phyloP scores from a whole-genome alignment of 1,140 invertebrate species.

The Zaprionus taronus region DNA sequence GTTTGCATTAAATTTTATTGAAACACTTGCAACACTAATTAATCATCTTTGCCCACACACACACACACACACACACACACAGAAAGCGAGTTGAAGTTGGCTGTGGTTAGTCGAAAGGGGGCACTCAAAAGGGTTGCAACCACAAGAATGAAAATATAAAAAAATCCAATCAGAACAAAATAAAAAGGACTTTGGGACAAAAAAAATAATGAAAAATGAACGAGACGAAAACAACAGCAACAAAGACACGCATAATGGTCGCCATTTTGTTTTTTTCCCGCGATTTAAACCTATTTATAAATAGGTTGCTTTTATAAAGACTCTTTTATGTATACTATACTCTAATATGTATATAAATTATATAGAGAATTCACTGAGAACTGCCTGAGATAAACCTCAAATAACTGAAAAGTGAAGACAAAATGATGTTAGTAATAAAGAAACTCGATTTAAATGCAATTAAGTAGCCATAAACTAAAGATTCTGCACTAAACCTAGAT shows the following conservation, averaged over 20 bases:
- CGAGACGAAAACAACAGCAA: not conserved
- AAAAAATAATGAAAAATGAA: not conserved
- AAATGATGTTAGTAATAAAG: too few species aligned
- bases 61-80: not conserved
- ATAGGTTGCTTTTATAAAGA: too few species aligned
- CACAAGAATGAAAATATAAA: not conserved
- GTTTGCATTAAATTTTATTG: not conserved
- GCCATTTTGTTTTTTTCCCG: not conserved
- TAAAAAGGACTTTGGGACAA: constrained; percentile 1
- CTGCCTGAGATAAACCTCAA: too few species aligned
- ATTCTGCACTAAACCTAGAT: too few species aligned
- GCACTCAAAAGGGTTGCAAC: not conserved
- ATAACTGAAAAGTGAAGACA: too few species aligned
- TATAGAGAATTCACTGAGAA: too few species aligned
- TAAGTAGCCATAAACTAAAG: too few species aligned
- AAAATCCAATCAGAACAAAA: not conserved
- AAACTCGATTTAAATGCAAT: too few species aligned
- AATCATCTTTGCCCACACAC: not conserved
- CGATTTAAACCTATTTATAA: too few species aligned
- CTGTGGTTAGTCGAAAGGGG: too few species aligned
- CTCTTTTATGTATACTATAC: too few species aligned
- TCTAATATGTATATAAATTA: too few species aligned
- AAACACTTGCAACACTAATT: not conserved
- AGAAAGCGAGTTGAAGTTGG: not conserved
- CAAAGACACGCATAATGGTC: not conserved